These are phyloP conservation scores for Pogonocichla stellata DNA, from an alignment of 2,113 vertebrate species.

Conservation along the genomic window DNA sequence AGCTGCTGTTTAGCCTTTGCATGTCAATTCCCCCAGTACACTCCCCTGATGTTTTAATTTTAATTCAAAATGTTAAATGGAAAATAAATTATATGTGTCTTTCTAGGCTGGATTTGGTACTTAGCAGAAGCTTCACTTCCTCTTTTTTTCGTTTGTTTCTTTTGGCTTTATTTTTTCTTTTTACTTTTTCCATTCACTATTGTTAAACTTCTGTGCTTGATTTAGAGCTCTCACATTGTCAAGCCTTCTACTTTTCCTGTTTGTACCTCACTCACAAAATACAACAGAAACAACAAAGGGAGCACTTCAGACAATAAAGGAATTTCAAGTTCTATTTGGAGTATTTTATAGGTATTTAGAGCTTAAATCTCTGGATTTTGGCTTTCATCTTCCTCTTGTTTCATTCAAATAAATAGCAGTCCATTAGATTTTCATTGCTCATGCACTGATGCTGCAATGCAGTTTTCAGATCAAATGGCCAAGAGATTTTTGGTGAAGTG, in stretches of 20 bases:
- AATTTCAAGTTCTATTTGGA: neutral
- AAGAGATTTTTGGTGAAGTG: neutral
- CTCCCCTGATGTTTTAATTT: neutral
- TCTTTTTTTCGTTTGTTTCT: neutral
- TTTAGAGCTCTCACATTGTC: neutral
- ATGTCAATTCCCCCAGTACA: accelerated
- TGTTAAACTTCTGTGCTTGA: neutral
- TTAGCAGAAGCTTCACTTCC: neutral
- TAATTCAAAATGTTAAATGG: neutral
- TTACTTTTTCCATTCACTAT: neutral
- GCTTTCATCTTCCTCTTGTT: neutral
- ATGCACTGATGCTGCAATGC: neutral
- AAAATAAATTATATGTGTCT: neutral
- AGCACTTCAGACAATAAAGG: neutral
- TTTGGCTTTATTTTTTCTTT: neutral
- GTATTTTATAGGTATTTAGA: neutral
- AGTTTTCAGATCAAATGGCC: neutral
- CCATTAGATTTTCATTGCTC: neutral
- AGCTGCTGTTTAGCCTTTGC: neutral
- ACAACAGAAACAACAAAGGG: neutral
- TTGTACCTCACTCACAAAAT: neutral
- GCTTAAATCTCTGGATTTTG: neutral
- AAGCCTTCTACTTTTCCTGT: neutral
- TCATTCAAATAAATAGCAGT: neutral
- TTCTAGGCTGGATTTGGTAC: neutral